Percentiles rank a stretch among this genome's conserved stretches.
These are phyloP conservation scores for Argyrosomus japonicus DNA, from an alignment of 2,113 vertebrate genomes.

Conservation along the genomic window DNA sequence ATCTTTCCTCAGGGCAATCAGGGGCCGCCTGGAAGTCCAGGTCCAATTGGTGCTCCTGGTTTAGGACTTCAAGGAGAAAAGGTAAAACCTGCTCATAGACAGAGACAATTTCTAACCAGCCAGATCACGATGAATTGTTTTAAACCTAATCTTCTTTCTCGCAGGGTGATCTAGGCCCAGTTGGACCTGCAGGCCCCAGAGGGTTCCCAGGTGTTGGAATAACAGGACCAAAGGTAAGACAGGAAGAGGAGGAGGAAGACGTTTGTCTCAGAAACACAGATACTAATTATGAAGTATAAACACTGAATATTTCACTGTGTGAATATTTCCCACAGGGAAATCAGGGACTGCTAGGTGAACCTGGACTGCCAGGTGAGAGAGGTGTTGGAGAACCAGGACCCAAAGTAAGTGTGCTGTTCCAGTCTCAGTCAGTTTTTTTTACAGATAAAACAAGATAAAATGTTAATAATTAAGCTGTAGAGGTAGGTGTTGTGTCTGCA, in stretches of 20 bases:
- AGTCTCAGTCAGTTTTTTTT: not conserved
- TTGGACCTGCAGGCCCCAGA: constrained; percentile 80
- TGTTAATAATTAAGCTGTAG: too few species aligned
- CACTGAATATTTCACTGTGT: not conserved
- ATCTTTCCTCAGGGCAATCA: constrained; percentile 80
- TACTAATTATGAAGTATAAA: constrained; percentile 6
- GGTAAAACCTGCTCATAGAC: constrained; percentile 46
- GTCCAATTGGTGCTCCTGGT: constrained; percentile 76
- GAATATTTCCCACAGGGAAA: constrained; percentile 75
- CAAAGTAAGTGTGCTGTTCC: constrained; percentile 75
- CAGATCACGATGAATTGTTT: not conserved
- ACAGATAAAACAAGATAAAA: too few species aligned
- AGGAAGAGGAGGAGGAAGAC: too few species aligned
- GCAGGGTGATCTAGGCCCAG: constrained; percentile 80
- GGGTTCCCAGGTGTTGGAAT: constrained; percentile 78
- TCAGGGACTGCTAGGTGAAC: constrained; percentile 77
- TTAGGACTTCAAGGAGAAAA: constrained; percentile 84
- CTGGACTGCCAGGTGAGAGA: constrained; percentile 77
- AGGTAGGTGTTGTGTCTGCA: too few species aligned
- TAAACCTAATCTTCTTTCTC: not conserved
- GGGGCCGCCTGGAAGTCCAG: constrained; percentile 80
- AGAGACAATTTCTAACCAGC: not conserved
- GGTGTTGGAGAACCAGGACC: constrained; percentile 80
- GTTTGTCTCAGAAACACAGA: not conserved
- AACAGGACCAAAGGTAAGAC: constrained; percentile 80